A percentile compares a stretch with the other conserved stretches of the same genome.
Evolutionary conservation across 2,888 invertebrate genomes (phyloP).

Genomic region (Platycnemis pennipes): DNA sequence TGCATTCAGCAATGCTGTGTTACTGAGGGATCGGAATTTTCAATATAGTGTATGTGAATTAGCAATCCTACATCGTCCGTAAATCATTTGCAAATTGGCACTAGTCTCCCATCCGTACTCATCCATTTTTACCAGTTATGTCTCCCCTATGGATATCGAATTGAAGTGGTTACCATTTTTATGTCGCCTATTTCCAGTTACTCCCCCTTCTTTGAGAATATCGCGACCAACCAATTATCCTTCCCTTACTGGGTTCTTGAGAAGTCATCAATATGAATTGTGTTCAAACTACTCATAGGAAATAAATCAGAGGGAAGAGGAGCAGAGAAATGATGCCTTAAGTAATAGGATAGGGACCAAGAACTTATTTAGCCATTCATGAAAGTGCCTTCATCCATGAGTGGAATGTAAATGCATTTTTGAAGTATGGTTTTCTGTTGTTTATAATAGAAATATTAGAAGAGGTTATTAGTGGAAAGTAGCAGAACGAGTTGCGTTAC

Average conservation of each 20-base stretch:
- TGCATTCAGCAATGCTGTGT: no score
- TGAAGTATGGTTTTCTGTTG: no score
- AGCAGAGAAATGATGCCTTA: no score
- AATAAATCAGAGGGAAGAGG: not conserved
- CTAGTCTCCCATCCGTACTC: not conserved
- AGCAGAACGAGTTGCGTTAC: no score
- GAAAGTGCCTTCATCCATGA: no score
- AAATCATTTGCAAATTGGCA: not conserved
- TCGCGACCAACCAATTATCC: not conserved
- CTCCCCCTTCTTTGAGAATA: not conserved
- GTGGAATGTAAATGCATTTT: no score
- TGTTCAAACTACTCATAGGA: not conserved
- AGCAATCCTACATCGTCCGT: not conserved
- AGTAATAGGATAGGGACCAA: no score
- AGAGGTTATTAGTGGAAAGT: no score
- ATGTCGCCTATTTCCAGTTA: not conserved
- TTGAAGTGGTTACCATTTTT: not conserved
- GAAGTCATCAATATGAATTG: not conserved
- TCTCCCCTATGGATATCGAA: not conserved
- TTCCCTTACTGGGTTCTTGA: not conserved
- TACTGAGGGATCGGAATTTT: no score
- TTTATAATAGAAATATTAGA: no score
- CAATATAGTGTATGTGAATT: no score
- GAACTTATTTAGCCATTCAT: no score
- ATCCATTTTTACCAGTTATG: not conserved